Conservation (phyloP, 2,797 vertebrate genomes). For the Epinephelus malabaricus region DNA sequence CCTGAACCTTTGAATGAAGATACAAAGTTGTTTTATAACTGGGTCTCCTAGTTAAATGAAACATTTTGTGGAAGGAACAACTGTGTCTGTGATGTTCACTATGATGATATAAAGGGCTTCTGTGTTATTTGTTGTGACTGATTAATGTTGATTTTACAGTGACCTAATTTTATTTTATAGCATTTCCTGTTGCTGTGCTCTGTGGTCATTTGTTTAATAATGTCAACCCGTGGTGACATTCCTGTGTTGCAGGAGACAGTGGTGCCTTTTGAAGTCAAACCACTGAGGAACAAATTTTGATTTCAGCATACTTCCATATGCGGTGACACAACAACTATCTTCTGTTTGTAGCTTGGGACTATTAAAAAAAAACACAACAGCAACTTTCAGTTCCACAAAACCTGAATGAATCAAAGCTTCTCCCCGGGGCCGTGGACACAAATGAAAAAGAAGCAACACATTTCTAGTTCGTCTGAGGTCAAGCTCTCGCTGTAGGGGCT, state of each 20-base stretch:
- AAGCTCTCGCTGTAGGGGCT: background rate
- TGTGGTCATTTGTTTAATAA: background rate
- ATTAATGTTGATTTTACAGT: background rate
- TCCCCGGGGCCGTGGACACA: background rate
- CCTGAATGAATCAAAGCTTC: background rate
- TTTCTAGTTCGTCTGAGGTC: background rate
- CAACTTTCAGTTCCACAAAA: background rate
- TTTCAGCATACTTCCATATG: too few species aligned
- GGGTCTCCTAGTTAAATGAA: too few species aligned
- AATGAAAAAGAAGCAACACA: background rate
- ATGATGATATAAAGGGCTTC: background rate
- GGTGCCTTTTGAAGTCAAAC: background rate
- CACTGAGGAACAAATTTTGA: background rate
- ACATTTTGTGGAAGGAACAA: too few species aligned
- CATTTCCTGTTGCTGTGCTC: constrained; percentile 20
- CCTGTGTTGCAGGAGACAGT: background rate
- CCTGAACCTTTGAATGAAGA: too few species aligned
- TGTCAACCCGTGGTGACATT: background rate
- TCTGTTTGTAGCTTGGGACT: background rate
- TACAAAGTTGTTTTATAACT: too few species aligned
- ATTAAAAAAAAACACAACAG: background rate
- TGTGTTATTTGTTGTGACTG: background rate
- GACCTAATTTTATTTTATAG: background rate
- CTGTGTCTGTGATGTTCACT: background rate
- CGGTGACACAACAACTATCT: background rate